These are phyloP conservation scores for Teleogryllus occipitalis DNA, from an alignment of 1,140 invertebrate genomes.

Conservation along the genomic window DNA sequence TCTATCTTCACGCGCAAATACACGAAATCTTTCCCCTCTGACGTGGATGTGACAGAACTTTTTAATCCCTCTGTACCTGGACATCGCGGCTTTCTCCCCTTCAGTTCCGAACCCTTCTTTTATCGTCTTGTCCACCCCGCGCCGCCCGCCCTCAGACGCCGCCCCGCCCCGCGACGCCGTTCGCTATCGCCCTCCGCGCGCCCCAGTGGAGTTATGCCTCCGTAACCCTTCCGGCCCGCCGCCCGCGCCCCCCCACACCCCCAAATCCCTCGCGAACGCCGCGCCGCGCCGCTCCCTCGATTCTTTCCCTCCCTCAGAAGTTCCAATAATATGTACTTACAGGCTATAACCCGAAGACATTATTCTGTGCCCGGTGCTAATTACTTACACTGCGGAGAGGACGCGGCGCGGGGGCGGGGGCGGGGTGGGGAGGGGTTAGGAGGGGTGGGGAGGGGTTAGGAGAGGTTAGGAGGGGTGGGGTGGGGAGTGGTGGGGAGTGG, in stretches of 20 bases:
- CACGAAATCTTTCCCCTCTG: no score
- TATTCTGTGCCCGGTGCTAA: slow-evolving; percentile 8
- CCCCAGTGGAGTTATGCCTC: slow-evolving; percentile 2
- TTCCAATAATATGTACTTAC: slow-evolving; percentile 17
- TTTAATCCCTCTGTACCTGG: neutral
- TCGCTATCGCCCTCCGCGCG: neutral
- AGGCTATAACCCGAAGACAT: slow-evolving; percentile 15
- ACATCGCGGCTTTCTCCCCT: neutral
- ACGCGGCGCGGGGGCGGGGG: no score
- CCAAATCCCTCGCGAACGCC: neutral
- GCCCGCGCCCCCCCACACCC: neutral
- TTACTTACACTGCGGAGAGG: neutral
- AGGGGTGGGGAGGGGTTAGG: no score
- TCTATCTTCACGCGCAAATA: no score
- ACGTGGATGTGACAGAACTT: no score
- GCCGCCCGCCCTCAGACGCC: neutral
- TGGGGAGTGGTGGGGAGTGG: no score
- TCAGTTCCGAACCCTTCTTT: neutral
- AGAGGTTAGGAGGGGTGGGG: no score
- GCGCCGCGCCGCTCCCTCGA: neutral
- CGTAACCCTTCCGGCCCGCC: neutral
- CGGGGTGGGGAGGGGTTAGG: no score
- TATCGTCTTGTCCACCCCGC: neutral
- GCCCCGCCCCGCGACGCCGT: no score
- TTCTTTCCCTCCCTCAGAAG: neutral